A percentile compares a stretch with the other conserved stretches of the same genome.
phyloP scores from a whole-genome alignment of 2,113 vertebrate genomes.

The Pontoporia blainvillei region DNA sequence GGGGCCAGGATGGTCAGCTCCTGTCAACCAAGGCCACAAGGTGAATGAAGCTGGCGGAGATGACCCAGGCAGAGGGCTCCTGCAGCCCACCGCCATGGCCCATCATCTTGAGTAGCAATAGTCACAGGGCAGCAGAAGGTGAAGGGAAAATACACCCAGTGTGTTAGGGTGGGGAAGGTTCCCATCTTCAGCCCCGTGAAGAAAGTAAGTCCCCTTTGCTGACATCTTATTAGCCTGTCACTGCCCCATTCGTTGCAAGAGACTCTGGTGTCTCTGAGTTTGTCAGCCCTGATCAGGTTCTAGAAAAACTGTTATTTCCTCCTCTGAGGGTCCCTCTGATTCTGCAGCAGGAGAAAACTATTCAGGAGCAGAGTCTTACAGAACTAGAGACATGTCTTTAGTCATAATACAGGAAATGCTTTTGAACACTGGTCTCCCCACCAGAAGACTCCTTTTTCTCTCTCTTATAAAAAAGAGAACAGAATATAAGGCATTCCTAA shows the following conservation, averaged over 20 bases:
- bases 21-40: background rate
- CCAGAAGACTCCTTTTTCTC: background rate
- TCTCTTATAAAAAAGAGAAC: background rate
- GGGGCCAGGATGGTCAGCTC: background rate
- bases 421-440: background rate
- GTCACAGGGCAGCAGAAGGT: background rate
- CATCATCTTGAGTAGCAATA: no score
- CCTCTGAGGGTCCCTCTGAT: background rate
- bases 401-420: background rate
- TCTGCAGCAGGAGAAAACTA: background rate
- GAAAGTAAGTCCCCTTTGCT: background rate
- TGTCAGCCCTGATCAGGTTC: background rate
- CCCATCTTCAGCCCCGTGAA: background rate
- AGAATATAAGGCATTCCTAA: conserved; percentile 2
- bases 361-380: background rate
- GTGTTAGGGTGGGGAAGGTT: background rate
- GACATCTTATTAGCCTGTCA: background rate
- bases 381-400: background rate
- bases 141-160: background rate
- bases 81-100: background rate
- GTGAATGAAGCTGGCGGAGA: background rate
- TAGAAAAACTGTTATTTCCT: background rate
- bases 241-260: background rate
- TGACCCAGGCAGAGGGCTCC: background rate
- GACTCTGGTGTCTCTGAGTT: background rate